phyloP scores from a whole-genome alignment of 2,797 vertebrate species.

The Sebastes kiyomatsui region DNA sequence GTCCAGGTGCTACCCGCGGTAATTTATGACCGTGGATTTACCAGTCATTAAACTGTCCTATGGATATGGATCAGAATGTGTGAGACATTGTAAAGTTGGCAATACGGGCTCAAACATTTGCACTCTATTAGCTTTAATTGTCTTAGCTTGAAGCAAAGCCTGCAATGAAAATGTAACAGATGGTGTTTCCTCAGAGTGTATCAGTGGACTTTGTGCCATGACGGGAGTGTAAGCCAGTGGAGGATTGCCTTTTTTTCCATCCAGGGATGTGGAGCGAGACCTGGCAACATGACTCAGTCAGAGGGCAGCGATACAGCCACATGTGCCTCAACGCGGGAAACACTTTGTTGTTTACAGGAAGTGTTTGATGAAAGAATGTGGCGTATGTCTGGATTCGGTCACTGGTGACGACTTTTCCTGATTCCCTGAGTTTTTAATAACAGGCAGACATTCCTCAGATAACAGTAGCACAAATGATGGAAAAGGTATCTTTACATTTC shows the following conservation, averaged over 20 bases:
- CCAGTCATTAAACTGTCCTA: slow-evolving; percentile 62
- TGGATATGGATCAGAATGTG: slow-evolving; percentile 53
- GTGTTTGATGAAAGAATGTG: slow-evolving; percentile 74
- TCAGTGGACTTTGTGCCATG: slow-evolving; percentile 54
- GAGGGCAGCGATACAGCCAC: slow-evolving; percentile 49
- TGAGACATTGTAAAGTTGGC: slow-evolving; percentile 70
- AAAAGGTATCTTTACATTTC: slow-evolving; percentile 27
- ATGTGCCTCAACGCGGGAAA: slow-evolving; percentile 76
- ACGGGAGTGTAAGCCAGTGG: slow-evolving; percentile 39
- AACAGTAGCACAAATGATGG: slow-evolving; percentile 43
- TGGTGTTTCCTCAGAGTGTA: slow-evolving; percentile 62
- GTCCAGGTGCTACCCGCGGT: slow-evolving; percentile 59
- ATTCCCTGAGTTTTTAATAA: slow-evolving; percentile 72
- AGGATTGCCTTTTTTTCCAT: slow-evolving; percentile 49
- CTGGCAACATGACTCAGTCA: slow-evolving; percentile 44
- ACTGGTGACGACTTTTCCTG: slow-evolving; percentile 76
- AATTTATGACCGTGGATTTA: slow-evolving; percentile 56
- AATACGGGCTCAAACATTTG: slow-evolving; percentile 73
- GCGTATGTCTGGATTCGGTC: slow-evolving; percentile 48
- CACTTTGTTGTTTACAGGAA: slow-evolving; percentile 86
- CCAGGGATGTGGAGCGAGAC: slow-evolving; percentile 48
- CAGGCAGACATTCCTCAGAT: slow-evolving; percentile 64
- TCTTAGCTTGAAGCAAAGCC: slow-evolving; percentile 76
- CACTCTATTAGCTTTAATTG: slow-evolving; percentile 79
- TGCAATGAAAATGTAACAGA: slow-evolving; percentile 76